Evolutionary conservation across 2,888 invertebrate genomes (phyloP).

Genomic region (Brachyptera risi): DNA sequence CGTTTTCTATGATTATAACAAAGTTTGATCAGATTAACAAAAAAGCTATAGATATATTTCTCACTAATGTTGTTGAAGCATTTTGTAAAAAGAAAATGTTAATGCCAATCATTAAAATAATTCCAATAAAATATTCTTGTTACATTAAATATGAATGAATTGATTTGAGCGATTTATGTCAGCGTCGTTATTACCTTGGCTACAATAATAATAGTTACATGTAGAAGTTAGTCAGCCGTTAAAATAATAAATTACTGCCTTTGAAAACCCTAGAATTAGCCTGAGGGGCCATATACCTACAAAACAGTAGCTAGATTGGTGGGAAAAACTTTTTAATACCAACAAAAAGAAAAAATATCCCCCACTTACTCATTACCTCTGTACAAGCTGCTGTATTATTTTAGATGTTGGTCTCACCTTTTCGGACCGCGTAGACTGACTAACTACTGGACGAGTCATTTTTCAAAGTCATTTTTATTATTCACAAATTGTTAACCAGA

Average conservation of each 20-base stretch:
- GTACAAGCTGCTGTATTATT: constrained; percentile 9
- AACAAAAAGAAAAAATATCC: constrained; percentile 5
- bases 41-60: too few species aligned
- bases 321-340: constrained; percentile 17
- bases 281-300: neutral
- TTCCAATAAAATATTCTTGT: neutral
- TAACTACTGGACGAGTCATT: neutral
- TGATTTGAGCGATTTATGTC: neutral
- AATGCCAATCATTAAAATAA: neutral
- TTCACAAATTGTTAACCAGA: neutral
- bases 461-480: constrained; percentile 6
- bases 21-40: too few species aligned
- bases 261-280: neutral
- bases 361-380: neutral
- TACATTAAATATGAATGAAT: neutral
- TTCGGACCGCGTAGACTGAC: too few species aligned
- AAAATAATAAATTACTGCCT: constrained; percentile 20
- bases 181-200: neutral
- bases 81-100: neutral
- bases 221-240: constrained; percentile 18
- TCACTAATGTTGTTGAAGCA: too few species aligned
- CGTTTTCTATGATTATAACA: too few species aligned
- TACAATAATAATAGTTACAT: constrained; percentile 8
- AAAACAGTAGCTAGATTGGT: constrained; percentile 18
- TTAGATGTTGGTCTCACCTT: constrained; percentile 19